phyloP scores from a whole-genome alignment of 2,797 vertebrate genomes.

The Poecile montanus region DNA sequence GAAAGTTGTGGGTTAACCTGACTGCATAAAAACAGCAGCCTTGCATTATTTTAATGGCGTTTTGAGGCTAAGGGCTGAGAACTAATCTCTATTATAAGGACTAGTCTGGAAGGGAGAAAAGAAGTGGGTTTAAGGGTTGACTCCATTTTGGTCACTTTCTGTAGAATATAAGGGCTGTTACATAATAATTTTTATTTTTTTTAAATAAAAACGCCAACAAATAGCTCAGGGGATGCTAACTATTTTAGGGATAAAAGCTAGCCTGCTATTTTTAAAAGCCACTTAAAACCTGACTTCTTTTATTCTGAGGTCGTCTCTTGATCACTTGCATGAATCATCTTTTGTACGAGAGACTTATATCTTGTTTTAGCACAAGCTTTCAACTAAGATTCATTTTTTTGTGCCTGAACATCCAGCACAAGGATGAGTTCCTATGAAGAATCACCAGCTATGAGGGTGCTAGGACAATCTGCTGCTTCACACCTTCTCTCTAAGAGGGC shows the following conservation, averaged over 20 bases:
- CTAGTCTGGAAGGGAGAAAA: neutral
- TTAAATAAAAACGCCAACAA: neutral
- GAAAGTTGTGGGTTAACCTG: neutral
- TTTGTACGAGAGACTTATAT: neutral
- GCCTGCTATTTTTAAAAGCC: neutral
- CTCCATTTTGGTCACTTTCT: neutral
- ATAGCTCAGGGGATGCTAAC: neutral
- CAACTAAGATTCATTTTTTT: neutral
- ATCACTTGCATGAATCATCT: neutral
- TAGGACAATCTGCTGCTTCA: neutral
- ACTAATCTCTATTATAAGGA: neutral
- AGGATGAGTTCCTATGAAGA: neutral
- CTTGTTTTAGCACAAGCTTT: constrained; percentile 15
- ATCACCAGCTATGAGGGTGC: neutral
- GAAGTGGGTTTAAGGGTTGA: neutral
- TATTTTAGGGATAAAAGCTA: constrained; percentile 7
- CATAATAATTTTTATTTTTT: neutral
- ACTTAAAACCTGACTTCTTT: constrained; percentile 11
- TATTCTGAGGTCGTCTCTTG: neutral
- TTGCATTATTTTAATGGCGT: neutral
- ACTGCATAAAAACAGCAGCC: neutral
- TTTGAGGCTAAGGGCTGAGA: neutral
- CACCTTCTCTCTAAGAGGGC: neutral
- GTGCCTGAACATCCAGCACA: neutral
- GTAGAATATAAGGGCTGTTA: neutral